phyloP scores from a whole-genome alignment of 2,113 vertebrate genomes.

The Neomonachus schauinslandi region DNA sequence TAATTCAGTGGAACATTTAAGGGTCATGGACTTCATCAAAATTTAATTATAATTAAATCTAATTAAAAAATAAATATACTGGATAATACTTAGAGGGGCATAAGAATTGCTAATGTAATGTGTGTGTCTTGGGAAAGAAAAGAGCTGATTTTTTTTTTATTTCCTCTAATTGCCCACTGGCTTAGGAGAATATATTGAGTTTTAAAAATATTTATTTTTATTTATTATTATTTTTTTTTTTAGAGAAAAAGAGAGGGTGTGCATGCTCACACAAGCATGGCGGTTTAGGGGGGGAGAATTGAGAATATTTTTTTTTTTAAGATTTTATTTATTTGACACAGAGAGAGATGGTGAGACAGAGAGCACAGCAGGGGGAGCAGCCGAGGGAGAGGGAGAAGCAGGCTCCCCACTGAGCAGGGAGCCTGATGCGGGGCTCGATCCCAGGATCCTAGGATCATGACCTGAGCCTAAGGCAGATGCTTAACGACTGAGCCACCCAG shows the following conservation, averaged over 20 bases:
- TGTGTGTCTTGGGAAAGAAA: neutral
- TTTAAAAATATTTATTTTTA: neutral
- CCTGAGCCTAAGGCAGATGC: too few relatives aligned
- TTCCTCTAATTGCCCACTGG: neutral
- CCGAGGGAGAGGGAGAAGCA: too few relatives aligned
- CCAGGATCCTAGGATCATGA: too few relatives aligned
- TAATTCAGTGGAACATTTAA: neutral
- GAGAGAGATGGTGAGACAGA: too few relatives aligned
- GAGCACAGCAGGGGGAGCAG: too few relatives aligned
- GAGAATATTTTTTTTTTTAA: too few relatives aligned
- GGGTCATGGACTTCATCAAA: neutral
- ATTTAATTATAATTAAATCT: slow-evolving; percentile 32
- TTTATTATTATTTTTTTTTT: neutral
- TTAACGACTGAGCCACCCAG: too few relatives aligned
- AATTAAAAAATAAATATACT: slow-evolving; percentile 24
- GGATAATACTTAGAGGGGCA: neutral
- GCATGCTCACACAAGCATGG: neutral
- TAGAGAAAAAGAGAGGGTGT: neutral
- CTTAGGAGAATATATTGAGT: neutral
- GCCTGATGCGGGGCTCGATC: too few relatives aligned
- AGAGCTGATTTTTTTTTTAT: neutral
- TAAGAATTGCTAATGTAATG: neutral
- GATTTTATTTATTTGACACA: too few relatives aligned
- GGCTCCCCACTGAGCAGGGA: too few relatives aligned
- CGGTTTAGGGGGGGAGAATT: too few relatives aligned